Evolutionary conservation across 2,888 invertebrate species (phyloP).

Genomic region (Scaptodrosophila latifasciaeformis): DNA sequence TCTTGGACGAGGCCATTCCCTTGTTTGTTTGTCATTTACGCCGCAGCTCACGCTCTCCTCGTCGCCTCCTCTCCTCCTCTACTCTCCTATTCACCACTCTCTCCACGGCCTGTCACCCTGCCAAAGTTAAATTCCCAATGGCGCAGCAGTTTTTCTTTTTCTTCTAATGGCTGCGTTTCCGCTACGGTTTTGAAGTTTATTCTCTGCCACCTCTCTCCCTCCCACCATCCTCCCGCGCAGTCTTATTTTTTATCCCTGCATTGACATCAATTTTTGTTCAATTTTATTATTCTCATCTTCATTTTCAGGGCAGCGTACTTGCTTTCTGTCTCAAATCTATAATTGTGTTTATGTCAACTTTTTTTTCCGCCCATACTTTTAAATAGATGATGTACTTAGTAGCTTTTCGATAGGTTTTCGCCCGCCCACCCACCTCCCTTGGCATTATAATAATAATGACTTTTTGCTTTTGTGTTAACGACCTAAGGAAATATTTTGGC

Average conservation of each 20-base stretch:
- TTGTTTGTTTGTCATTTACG: conserved; percentile 68
- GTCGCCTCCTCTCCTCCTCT: neutral
- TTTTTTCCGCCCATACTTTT: too few species aligned
- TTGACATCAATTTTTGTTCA: conserved; percentile 69
- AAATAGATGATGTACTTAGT: conserved; percentile 68
- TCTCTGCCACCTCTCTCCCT: neutral
- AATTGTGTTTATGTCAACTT: conserved; percentile 69
- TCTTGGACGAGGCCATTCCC: too few species aligned
- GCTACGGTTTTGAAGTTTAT: too few species aligned
- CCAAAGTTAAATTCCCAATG: conserved; percentile 66
- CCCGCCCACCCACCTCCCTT: neutral
- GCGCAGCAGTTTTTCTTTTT: conserved; percentile 67
- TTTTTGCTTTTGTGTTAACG: conserved; percentile 70
- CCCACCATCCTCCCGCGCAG: neutral
- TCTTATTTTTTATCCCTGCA: conserved; percentile 5
- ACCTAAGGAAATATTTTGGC: conserved; percentile 71
- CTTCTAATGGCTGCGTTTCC: conserved; percentile 66
- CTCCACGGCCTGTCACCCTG: conserved; percentile 9
- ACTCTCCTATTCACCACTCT: neutral
- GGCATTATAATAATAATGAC: conserved; percentile 67
- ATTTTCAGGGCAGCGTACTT: conserved; percentile 65
- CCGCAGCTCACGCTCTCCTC: conserved; percentile 17
- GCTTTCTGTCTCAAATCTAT: conserved; percentile 56
- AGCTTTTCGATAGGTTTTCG: neutral
- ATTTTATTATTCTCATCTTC: conserved; percentile 69